A percentile compares a stretch with the other conserved stretches of the same genome.
These are phyloP conservation scores for Hydraecia micacea DNA, from an alignment of 2,888 invertebrate species.

Conservation along the genomic window DNA sequence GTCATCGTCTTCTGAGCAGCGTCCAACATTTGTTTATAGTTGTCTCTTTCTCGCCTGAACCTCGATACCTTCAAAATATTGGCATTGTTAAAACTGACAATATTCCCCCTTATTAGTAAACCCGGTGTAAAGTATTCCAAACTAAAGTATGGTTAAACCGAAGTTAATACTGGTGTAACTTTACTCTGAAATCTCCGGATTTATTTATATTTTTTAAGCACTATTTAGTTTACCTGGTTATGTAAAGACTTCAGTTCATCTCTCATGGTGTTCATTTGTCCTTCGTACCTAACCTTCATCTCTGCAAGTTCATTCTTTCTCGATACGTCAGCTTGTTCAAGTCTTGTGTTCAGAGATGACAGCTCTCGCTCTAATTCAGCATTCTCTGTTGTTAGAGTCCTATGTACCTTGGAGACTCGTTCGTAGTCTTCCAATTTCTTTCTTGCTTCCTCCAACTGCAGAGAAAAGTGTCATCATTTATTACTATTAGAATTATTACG, in stretches of 20 bases:
- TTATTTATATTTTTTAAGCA: not conserved
- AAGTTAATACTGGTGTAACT: not conserved
- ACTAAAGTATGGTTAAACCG: not conserved
- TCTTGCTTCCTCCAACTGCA: constrained; percentile 94
- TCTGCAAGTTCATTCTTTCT: constrained; percentile 95
- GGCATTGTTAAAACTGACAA: not conserved
- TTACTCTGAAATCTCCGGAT: not conserved
- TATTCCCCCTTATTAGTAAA: not conserved
- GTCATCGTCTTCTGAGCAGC: constrained; percentile 96
- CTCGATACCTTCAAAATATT: constrained; percentile 88
- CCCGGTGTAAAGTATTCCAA: not conserved
- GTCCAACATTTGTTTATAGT: constrained; percentile 97
- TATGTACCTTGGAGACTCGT: constrained; percentile 95
- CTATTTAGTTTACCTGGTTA: constrained; percentile 89
- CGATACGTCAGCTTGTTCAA: constrained; percentile 92
- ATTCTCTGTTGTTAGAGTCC: constrained; percentile 94
- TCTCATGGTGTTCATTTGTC: constrained; percentile 94
- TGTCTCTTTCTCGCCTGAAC: constrained; percentile 96
- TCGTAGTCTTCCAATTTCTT: constrained; percentile 96
- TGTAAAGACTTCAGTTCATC: constrained; percentile 96
- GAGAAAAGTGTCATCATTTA: not conserved
- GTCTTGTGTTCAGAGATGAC: constrained; percentile 91
- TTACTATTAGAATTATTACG: not conserved
- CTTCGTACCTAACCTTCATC: constrained; percentile 95
- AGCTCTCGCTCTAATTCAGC: constrained; percentile 94